Evolutionary conservation across 2,888 invertebrate genomes (phyloP), one percentile per base, ranked within the genome.

Genomic region (Athalia circularis): DNA sequence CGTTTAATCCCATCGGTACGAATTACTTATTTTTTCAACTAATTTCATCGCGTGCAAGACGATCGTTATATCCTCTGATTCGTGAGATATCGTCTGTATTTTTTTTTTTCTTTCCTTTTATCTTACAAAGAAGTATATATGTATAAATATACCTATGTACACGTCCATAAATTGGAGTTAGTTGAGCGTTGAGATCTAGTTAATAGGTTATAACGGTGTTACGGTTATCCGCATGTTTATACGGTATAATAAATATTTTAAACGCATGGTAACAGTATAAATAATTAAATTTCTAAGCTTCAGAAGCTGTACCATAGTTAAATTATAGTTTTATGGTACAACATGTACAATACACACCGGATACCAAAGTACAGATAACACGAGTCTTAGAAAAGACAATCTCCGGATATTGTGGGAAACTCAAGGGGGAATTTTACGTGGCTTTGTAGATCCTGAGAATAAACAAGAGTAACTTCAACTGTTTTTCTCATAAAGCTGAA

Each of bases 391-490:
- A 45, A 13, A 54, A 57, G 54, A 70, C 70, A 70, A 59, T 45
- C 13, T 52, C 57, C 45, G 72, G 72, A 72, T 59, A 72, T 59
- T 57, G 72, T 59, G 72, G 72, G 47, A 72, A 59, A 72, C 9
- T 15, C 59, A 11, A 65, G 29, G 29, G 29, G 29, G 29, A 29
- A 29, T 29, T 29, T 29, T 29, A 29, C 29, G 2, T 29, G 29
- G 29, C 29, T 29, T 29, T 29, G 29, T 29, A 29, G 2, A 0
- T 29, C 29, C 29, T 29, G 29, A 29, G 29, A 29, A 29, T 29
- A 29, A 29, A 29, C 29, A 29, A 29, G 29, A 29, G 29, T 29
- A 29, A 29, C 29, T 29, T 29, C 29, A 29, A 29, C 29, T 2
- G 2, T 29, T 29, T 29, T 29, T 29, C 29, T 29, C 29, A 29